These are phyloP conservation scores for Cryptocephalus moraei DNA, from an alignment of 2,888 invertebrate genomes.

Conservation along the genomic window DNA sequence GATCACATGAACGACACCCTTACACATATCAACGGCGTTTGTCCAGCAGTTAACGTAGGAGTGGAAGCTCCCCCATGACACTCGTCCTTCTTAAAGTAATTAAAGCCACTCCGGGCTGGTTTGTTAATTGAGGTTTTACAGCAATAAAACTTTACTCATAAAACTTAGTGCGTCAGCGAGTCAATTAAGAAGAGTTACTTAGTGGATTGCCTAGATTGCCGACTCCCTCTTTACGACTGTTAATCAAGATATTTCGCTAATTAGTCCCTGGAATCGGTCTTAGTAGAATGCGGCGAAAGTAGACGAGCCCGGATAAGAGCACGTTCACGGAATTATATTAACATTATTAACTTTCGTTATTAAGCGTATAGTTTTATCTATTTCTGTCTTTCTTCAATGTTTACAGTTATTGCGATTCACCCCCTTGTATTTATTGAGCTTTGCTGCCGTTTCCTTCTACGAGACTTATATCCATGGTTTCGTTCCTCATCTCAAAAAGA, in stretches of 20 bases:
- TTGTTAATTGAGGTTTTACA: constrained; percentile 31
- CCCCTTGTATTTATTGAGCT: no score
- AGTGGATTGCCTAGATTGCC: constrained; percentile 13
- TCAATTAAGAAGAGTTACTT: constrained; percentile 5
- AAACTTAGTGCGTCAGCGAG: constrained; percentile 2
- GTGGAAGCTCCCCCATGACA: background rate
- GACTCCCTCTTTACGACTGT: constrained; percentile 24
- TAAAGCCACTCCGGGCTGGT: constrained; percentile 23
- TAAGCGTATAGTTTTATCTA: no score
- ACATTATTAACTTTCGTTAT: no score
- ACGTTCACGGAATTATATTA: no score
- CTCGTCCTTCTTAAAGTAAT: constrained; percentile 18
- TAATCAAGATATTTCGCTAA: constrained; percentile 21
- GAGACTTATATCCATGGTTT: no score
- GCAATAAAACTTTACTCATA: constrained; percentile 26
- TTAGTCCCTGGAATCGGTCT: constrained; percentile 12
- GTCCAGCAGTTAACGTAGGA: no score
- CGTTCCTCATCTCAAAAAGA: no score
- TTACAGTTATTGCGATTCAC: no score
- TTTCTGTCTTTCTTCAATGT: no score
- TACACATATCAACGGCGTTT: no score
- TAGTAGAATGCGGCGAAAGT: background rate
- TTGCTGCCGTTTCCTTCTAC: no score
- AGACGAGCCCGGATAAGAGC: background rate
- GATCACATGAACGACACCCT: no score